phyloP scores from a whole-genome alignment of 2,888 invertebrate species.

The Tachina fera region DNA sequence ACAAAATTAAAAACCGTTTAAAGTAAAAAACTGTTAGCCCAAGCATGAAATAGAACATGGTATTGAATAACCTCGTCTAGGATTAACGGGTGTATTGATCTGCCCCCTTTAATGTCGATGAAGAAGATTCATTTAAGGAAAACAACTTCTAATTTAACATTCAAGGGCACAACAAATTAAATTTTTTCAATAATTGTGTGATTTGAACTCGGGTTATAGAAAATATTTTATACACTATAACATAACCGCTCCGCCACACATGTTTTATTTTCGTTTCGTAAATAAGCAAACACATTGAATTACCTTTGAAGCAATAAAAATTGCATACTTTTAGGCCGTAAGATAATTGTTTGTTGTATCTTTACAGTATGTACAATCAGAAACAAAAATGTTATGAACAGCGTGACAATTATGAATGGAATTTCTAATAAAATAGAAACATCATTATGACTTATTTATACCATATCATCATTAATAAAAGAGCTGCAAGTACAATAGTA shows the following conservation, averaged over 20 bases:
- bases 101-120: slow-evolving; percentile 74
- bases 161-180: slow-evolving; percentile 56
- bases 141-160: slow-evolving; percentile 64
- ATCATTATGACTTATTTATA: too few relatives aligned
- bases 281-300: not conserved
- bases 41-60: slow-evolving; percentile 81
- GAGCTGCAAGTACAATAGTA: not conserved
- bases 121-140: slow-evolving; percentile 55
- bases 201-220: slow-evolving; percentile 46
- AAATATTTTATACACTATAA: not conserved
- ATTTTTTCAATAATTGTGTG: not conserved
- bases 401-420: slow-evolving; percentile 1
- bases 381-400: too few relatives aligned
- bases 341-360: too few relatives aligned
- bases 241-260: slow-evolving; percentile 16
- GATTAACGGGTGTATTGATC: slow-evolving; percentile 80
- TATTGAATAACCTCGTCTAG: slow-evolving; percentile 77
- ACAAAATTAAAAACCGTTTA: not conserved
- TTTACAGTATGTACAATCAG: not conserved
- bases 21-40: slow-evolving; percentile 73
- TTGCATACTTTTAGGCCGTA: slow-evolving; percentile 73
- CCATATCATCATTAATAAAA: too few relatives aligned
- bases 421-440: too few relatives aligned
- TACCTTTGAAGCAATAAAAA: not conserved
- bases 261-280: too few relatives aligned